Percentiles rank a stretch among this genome's conserved stretches.
Conservation (phyloP, 1,140 invertebrate genomes). For the Sarcophaga peregrina region DNA sequence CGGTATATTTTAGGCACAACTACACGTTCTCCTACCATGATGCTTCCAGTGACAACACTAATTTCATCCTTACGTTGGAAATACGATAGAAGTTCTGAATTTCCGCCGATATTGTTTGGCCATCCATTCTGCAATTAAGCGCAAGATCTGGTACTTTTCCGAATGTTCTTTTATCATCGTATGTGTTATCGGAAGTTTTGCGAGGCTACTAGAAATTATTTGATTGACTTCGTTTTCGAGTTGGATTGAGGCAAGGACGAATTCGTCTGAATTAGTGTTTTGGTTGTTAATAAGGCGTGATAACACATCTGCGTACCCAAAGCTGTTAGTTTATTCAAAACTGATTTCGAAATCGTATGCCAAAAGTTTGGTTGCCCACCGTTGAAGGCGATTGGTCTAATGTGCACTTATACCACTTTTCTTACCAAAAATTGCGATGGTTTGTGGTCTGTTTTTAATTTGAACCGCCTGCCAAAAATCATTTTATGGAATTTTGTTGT, state of each 20-base stretch:
- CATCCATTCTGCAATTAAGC: neutral
- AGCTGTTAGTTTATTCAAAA: slow-evolving; percentile 47
- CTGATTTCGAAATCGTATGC: slow-evolving; percentile 49
- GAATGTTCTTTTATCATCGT: slow-evolving; percentile 20
- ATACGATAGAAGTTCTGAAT: neutral
- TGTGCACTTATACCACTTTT: slow-evolving; percentile 34
- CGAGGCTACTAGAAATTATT: neutral
- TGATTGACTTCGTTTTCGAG: neutral
- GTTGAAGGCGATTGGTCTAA: neutral
- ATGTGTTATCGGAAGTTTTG: neutral
- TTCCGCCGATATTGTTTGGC: neutral
- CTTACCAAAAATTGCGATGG: slow-evolving; percentile 30
- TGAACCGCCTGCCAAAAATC: slow-evolving; percentile 58
- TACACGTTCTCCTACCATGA: slow-evolving; percentile 44
- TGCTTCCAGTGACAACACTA: slow-evolving; percentile 5
- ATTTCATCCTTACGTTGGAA: neutral
- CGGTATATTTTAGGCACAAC: slow-evolving; percentile 62
- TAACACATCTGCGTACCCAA: slow-evolving; percentile 44
- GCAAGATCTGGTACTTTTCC: neutral
- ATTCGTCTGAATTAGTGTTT: neutral
- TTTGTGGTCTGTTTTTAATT: slow-evolving; percentile 46
- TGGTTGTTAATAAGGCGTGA: too few relatives aligned
- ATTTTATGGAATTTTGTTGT: slow-evolving; percentile 61
- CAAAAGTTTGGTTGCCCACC: neutral
- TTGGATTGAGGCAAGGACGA: too few relatives aligned